Percentiles rank a stretch among this genome's conserved stretches.
These are phyloP conservation scores for Drosophila equinoxialis DNA, from an alignment of 1,140 invertebrate genomes.

Conservation along the genomic window DNA sequence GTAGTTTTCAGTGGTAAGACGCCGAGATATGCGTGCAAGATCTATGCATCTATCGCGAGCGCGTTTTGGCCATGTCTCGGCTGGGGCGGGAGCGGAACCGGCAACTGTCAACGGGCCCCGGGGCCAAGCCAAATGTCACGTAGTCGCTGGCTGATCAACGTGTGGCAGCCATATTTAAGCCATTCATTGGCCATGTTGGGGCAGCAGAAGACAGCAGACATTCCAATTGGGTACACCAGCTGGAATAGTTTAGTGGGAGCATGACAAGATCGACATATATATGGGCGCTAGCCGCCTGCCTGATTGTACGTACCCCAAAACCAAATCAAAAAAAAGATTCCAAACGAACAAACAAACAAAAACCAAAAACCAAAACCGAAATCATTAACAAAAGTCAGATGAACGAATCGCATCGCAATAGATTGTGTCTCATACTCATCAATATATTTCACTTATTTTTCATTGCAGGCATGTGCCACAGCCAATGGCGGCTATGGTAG, in stretches of 20 bases:
- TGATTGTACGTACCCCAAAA: conserved; percentile 72
- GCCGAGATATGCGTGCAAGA: conserved; percentile 65
- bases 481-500: conserved; percentile 48
- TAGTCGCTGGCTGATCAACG: conserved; percentile 34
- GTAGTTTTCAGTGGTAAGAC: conserved; percentile 54
- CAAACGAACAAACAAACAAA: neutral
- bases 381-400: neutral
- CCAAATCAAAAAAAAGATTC: neutral
- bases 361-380: neutral
- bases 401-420: neutral
- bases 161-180: conserved; percentile 78
- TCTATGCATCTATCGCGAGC: conserved; percentile 45
- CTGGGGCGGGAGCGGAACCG: conserved; percentile 46
- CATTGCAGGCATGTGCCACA: conserved; percentile 66
- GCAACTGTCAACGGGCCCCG: conserved; percentile 33
- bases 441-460: conserved; percentile 6
- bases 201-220: conserved; percentile 74
- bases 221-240: conserved; percentile 66
- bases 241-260: conserved; percentile 62
- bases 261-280: conserved; percentile 75
- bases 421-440: conserved; percentile 8
- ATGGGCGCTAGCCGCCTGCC: conserved; percentile 73
- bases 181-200: conserved; percentile 53
- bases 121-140: conserved; percentile 72
- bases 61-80: conserved; percentile 68